These are phyloP conservation scores for Drosophila tropicalis DNA, from an alignment of 1,140 invertebrate species.

Conservation along the genomic window DNA sequence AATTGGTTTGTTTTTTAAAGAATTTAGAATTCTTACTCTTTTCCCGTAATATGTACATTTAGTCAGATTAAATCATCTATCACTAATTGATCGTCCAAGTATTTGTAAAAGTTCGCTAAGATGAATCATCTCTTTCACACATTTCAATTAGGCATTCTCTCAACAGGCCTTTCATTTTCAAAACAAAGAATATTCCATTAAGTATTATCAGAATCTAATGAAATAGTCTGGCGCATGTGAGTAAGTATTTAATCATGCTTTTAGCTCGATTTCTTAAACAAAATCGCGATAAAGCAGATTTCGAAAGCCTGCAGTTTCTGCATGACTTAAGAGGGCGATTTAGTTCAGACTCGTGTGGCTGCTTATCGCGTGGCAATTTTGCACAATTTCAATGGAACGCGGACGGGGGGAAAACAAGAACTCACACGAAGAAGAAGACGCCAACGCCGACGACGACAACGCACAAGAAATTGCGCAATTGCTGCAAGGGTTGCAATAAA, in stretches of 20 bases:
- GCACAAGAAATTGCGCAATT: conserved; percentile 63
- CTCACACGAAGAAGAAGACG: conserved; percentile 55
- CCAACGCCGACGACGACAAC: not conserved
- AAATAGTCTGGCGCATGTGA: not conserved
- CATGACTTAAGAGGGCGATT: conserved; percentile 9
- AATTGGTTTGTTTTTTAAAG: too few relatives aligned
- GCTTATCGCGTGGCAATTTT: conserved; percentile 51
- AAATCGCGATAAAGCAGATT: conserved; percentile 45
- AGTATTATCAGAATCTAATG: not conserved
- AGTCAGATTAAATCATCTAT: too few relatives aligned
- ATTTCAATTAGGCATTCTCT: not conserved
- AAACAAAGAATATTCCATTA: conserved; percentile 4
- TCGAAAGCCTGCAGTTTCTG: not conserved
- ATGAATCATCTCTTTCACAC: not conserved
- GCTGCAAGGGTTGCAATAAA: conserved; percentile 55
- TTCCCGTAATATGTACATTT: too few relatives aligned
- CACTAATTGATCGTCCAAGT: too few relatives aligned
- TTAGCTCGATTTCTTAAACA: not conserved
- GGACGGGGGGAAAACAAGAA: not conserved
- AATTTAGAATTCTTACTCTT: too few relatives aligned
- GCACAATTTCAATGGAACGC: conserved; percentile 13
- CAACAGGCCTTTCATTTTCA: not conserved
- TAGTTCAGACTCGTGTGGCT: conserved; percentile 13
- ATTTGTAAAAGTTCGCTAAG: too few relatives aligned
- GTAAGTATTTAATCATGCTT: conserved; percentile 22